phyloP scores from a whole-genome alignment of 2,113 vertebrate genomes.

The Nannospalax galili region DNA sequence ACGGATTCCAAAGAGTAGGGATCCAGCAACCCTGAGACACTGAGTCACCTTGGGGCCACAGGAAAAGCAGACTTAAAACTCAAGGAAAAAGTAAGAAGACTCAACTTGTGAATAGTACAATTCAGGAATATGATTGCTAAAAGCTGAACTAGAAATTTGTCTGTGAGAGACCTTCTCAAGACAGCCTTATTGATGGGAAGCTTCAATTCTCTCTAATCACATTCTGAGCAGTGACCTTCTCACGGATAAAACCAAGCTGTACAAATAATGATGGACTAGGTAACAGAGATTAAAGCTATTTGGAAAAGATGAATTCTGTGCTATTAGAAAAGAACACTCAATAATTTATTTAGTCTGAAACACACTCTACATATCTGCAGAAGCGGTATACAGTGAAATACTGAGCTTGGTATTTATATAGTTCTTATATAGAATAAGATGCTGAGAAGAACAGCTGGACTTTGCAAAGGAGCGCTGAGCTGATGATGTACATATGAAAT shows the following conservation, averaged over 20 bases:
- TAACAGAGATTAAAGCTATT: slow-evolving; percentile 83
- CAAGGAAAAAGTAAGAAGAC: slow-evolving; percentile 42
- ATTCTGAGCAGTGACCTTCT: slow-evolving; percentile 68
- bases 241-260: slow-evolving; percentile 68
- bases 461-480: not conserved
- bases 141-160: not conserved
- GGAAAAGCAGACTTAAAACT: slow-evolving; percentile 48
- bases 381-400: not conserved
- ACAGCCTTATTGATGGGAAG: slow-evolving; percentile 65
- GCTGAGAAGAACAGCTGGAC: not conserved
- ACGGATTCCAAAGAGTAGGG: accelerated
- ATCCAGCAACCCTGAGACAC: not conserved
- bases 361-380: not conserved
- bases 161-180: not conserved
- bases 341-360: slow-evolving; percentile 63
- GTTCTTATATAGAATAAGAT: slow-evolving; percentile 14
- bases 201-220: slow-evolving; percentile 59
- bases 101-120: not conserved
- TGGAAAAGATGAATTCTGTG: slow-evolving; percentile 80
- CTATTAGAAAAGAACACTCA: slow-evolving; percentile 72
- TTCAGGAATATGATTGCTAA: not conserved
- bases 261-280: slow-evolving; percentile 78
- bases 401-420: slow-evolving; percentile 18
- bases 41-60: slow-evolving; percentile 51
- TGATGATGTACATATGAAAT: not conserved